These are phyloP conservation scores for Cryptotermes secundus DNA, from an alignment of 1,140 invertebrate species.

Conservation along the genomic window DNA sequence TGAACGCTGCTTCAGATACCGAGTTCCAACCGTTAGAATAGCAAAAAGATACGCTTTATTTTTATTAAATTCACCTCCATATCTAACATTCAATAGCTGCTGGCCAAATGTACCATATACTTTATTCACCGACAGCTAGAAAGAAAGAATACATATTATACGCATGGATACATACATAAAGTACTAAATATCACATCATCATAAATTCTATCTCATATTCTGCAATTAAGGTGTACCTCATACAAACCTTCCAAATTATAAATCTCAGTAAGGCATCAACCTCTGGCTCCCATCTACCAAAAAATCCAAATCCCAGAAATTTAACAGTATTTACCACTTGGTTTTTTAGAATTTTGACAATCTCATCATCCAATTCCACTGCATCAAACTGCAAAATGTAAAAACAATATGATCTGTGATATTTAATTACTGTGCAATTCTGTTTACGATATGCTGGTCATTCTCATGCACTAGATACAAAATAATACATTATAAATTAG, in stretches of 20 bases:
- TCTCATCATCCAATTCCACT: constrained; percentile 55
- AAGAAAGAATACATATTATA: neutral
- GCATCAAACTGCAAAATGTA: constrained; percentile 55
- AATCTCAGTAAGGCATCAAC: constrained; percentile 57
- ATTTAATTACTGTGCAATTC: neutral
- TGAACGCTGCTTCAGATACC: constrained; percentile 32
- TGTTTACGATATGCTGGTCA: neutral
- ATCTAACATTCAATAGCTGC: constrained; percentile 59
- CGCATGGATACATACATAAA: no score
- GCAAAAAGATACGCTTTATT: constrained; percentile 40
- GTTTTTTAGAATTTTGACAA: constrained; percentile 55
- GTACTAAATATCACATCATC: no score
- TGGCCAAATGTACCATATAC: constrained; percentile 61
- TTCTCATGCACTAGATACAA: neutral
- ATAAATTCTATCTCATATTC: no score
- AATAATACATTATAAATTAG: neutral
- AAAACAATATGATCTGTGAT: constrained; percentile 38
- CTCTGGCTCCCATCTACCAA: constrained; percentile 56
- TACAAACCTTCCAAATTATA: constrained; percentile 51
- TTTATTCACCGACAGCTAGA: constrained; percentile 54
- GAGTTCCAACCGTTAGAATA: constrained; percentile 35
- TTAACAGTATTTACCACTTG: constrained; percentile 42
- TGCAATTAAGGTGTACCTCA: neutral
- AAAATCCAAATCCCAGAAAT: constrained; percentile 43
- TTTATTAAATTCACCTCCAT: constrained; percentile 53